Evolutionary conservation across 1,140 invertebrate genomes (phyloP).

Genomic region (Leptinotarsa texana): DNA sequence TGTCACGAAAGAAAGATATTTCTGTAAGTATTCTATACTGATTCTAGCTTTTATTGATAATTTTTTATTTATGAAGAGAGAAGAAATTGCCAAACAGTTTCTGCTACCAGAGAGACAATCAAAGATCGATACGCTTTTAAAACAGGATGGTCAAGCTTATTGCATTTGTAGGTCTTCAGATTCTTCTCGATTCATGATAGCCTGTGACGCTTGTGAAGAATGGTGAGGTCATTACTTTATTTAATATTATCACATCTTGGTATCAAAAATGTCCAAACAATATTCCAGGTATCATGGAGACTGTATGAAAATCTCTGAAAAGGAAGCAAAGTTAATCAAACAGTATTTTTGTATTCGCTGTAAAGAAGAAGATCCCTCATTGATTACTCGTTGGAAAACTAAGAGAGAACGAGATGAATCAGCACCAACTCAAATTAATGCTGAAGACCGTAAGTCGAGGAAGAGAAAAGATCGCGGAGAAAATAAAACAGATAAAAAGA

Average conservation of each 20-base stretch:
- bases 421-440: constrained; percentile 42
- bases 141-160: constrained; percentile 87
- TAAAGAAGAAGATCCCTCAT: constrained; percentile 76
- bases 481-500: constrained; percentile 49
- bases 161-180: constrained; percentile 94
- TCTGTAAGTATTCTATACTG: constrained; percentile 16
- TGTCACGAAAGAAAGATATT: constrained; percentile 26
- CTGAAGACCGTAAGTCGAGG: constrained; percentile 58
- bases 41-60: neutral
- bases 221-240: constrained; percentile 62
- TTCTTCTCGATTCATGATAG: constrained; percentile 95
- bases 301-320: constrained; percentile 93
- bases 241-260: neutral
- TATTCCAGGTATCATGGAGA: constrained; percentile 83
- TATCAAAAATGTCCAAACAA: neutral
- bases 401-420: constrained; percentile 58
- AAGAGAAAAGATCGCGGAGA: constrained; percentile 57
- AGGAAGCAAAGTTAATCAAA: constrained; percentile 90
- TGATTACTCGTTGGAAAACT: constrained; percentile 80
- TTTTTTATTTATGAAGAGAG: constrained; percentile 66
- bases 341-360: constrained; percentile 91
- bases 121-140: constrained; percentile 86
- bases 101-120: constrained; percentile 87
- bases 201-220: constrained; percentile 95
- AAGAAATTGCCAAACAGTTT: constrained; percentile 88